These are phyloP conservation scores for Platycercus adscitus DNA, from an alignment of 2,113 vertebrate species.

Conservation along the genomic window DNA sequence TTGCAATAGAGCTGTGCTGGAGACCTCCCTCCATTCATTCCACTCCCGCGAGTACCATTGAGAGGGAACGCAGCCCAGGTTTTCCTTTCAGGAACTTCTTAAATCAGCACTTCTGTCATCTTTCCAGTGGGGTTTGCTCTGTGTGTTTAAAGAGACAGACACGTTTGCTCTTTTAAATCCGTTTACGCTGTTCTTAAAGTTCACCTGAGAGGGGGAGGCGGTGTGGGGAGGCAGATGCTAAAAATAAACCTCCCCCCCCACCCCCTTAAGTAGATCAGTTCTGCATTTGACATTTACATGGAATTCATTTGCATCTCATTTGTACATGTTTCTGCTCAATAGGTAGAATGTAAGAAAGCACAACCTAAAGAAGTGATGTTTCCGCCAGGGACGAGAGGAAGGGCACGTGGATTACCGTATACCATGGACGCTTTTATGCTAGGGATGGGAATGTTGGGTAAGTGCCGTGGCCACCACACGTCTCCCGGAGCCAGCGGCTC, in stretches of 20 bases:
- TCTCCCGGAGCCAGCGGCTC: background rate
- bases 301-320: slow-evolving; percentile 86
- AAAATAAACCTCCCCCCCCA: slow-evolving; percentile 73
- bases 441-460: slow-evolving; percentile 98
- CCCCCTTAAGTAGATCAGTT: slow-evolving; percentile 66
- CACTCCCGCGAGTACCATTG: background rate
- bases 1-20: background rate
- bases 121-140: background rate
- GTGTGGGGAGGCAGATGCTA: slow-evolving; percentile 49
- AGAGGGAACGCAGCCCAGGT: background rate
- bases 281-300: slow-evolving; percentile 82
- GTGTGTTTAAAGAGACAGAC: slow-evolving; percentile 38
- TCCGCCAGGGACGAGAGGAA: slow-evolving; percentile 93
- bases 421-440: slow-evolving; percentile 99
- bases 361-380: slow-evolving; percentile 99
- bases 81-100: slow-evolving; percentile 23
- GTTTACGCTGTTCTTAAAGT: slow-evolving; percentile 59
- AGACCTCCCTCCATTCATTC: slow-evolving; percentile 21
- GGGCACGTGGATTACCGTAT: slow-evolving; percentile 93
- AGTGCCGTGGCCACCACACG: slow-evolving; percentile 66
- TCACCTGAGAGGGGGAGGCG: slow-evolving; percentile 52
- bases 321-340: slow-evolving; percentile 81
- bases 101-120: slow-evolving; percentile 9
- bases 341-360: slow-evolving; percentile 99
- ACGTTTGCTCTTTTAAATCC: slow-evolving; percentile 60